phyloP scores from a whole-genome alignment of 2,888 invertebrate species.

The Augiades crinisus region DNA sequence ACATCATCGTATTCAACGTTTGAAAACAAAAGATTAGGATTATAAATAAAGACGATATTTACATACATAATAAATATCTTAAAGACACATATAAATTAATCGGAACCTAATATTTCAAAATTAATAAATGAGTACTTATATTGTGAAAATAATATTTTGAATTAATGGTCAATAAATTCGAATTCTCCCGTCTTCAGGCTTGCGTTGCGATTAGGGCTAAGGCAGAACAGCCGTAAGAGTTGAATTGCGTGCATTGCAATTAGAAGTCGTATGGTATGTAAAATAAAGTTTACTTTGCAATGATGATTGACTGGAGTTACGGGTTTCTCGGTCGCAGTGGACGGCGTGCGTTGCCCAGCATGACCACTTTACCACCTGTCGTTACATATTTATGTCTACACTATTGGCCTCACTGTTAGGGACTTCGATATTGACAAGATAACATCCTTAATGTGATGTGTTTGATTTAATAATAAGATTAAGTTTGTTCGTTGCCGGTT shows the following conservation, averaged over 20 bases:
- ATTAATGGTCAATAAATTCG: constrained; percentile 82
- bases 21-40: constrained; percentile 73
- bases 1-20: constrained; percentile 48
- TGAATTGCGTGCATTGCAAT: constrained; percentile 18
- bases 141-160: constrained; percentile 82
- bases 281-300: constrained; percentile 53
- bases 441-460: constrained; percentile 83
- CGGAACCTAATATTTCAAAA: constrained; percentile 82
- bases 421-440: constrained; percentile 81
- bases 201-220: constrained; percentile 64
- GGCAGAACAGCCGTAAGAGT: constrained; percentile 40
- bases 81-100: constrained; percentile 82
- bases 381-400: constrained; percentile 82
- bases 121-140: constrained; percentile 82
- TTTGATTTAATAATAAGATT: constrained; percentile 83
- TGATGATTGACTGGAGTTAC: constrained; percentile 44
- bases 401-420: constrained; percentile 81
- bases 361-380: constrained; percentile 81
- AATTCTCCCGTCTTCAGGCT: constrained; percentile 80
- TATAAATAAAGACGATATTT: constrained; percentile 79
- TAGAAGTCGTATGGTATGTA: constrained; percentile 21
- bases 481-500: constrained; percentile 64
- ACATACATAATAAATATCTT: constrained; percentile 81
- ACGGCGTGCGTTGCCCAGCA: constrained; percentile 78
- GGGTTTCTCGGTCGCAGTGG: constrained; percentile 34